These are phyloP conservation scores for Ennomos quercinarius DNA, from an alignment of 2,888 invertebrate species.

Conservation along the genomic window DNA sequence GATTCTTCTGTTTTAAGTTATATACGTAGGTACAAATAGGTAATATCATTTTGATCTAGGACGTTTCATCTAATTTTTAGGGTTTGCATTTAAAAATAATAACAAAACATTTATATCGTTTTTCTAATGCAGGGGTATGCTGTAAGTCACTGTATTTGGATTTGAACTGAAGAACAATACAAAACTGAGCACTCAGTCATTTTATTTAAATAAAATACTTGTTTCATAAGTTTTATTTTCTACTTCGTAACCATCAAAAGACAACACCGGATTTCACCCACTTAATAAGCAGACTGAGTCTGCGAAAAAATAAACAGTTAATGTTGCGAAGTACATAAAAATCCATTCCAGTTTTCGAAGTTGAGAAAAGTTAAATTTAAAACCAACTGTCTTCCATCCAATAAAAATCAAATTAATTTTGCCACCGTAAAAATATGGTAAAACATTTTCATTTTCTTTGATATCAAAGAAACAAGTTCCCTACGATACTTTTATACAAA, in stretches of 20 bases:
- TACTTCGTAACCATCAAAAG: conserved; percentile 1
- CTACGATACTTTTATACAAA: conserved; percentile 64
- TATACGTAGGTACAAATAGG: too few species aligned
- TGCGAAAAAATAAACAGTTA: conserved; percentile 66
- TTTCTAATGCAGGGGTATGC: too few species aligned
- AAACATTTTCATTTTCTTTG: conserved; percentile 70
- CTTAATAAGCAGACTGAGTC: conserved; percentile 45
- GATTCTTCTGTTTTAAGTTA: too few species aligned
- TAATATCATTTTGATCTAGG: too few species aligned
- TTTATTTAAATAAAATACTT: too few species aligned
- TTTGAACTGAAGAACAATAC: too few species aligned
- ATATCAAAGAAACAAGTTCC: conserved; percentile 67
- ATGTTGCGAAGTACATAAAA: conserved; percentile 67
- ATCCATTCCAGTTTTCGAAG: conserved; percentile 68
- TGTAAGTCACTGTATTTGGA: too few species aligned
- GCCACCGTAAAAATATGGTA: conserved; percentile 72
- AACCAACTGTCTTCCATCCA: conserved; percentile 71
- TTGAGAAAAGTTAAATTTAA: conserved; percentile 74
- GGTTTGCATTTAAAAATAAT: too few species aligned
- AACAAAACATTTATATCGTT: too few species aligned
- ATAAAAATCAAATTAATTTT: conserved; percentile 77
- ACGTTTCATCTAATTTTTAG: too few species aligned
- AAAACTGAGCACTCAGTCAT: too few species aligned
- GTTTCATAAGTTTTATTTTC: background rate
- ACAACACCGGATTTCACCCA: conserved; percentile 1